These are phyloP conservation scores for Phalacrocorax aristotelis DNA, from an alignment of 2,113 vertebrate species.

Conservation along the genomic window DNA sequence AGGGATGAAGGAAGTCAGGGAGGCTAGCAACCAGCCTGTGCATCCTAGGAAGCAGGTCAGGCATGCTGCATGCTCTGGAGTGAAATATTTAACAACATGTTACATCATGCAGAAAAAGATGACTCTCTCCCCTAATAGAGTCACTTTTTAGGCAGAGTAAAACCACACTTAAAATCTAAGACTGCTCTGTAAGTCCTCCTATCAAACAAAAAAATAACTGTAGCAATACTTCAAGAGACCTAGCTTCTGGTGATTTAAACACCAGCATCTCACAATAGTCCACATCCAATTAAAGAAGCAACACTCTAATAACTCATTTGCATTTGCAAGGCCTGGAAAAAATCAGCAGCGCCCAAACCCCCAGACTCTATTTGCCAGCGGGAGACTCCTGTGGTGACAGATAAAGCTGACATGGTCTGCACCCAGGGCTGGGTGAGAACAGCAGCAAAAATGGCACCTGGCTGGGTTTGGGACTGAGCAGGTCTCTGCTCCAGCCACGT, in stretches of 20 bases:
- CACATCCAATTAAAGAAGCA: not conserved
- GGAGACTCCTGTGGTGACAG: not conserved
- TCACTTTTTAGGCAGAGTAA: not conserved
- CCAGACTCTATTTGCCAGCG: not conserved
- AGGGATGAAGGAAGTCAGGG: not conserved
- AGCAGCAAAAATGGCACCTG: not conserved
- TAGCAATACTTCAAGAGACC: not conserved
- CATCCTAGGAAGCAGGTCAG: not conserved
- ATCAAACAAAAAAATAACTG: not conserved
- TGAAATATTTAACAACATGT: not conserved
- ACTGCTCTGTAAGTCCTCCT: not conserved
- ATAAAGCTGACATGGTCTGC: not conserved
- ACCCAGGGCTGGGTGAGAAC: not conserved
- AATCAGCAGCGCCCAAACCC: not conserved
- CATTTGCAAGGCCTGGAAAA: not conserved
- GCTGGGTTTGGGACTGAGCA: not conserved
- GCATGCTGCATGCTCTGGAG: not conserved
- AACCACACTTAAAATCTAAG: not conserved
- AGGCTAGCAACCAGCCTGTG: not conserved
- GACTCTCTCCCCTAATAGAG: not conserved
- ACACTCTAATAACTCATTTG: not conserved
- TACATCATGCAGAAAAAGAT: not conserved
- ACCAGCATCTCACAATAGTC: not conserved
- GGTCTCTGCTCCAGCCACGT: not conserved
- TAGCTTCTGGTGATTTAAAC: not conserved